phyloP scores from a whole-genome alignment of 2,888 invertebrate genomes.

The Trichopoda pennipes region DNA sequence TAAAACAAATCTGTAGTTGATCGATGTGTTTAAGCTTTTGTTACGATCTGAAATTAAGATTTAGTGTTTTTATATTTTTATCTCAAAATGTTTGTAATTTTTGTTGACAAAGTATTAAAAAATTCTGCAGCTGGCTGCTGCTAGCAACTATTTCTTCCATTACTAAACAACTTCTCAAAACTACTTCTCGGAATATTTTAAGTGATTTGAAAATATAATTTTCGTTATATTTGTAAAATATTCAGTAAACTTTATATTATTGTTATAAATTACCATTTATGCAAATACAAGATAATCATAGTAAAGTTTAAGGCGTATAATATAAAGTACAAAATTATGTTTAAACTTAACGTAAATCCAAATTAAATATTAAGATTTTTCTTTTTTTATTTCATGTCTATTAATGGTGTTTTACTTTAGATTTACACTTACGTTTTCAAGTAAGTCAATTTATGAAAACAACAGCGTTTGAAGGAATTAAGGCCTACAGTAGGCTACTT shows the following conservation, averaged over 20 bases:
- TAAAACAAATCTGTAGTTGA: constrained; percentile 1
- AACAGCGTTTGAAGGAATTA: too few species aligned
- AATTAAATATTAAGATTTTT: too few species aligned
- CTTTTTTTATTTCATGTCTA: background rate
- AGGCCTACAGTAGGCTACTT: too few species aligned
- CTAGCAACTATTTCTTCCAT: background rate
- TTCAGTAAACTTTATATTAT: background rate
- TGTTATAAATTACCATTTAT: constrained; percentile 47
- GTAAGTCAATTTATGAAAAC: too few species aligned
- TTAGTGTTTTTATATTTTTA: too few species aligned
- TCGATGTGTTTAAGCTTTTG: too few species aligned
- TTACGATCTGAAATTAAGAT: too few species aligned
- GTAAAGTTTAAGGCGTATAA: constrained; percentile 45
- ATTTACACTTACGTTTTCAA: too few species aligned
- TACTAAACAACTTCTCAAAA: background rate
- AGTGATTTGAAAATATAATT: constrained; percentile 6
- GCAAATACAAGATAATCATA: constrained; percentile 42
- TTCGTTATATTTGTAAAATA: background rate
- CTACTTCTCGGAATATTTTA: constrained; percentile 9
- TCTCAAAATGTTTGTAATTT: background rate
- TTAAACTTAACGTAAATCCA: too few species aligned
- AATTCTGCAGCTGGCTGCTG: background rate
- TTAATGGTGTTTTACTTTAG: too few species aligned
- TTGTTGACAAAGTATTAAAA: background rate
- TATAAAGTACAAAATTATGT: constrained; percentile 24